phyloP scores from a whole-genome alignment of 2,888 invertebrate genomes.

The Tachina lurida region DNA sequence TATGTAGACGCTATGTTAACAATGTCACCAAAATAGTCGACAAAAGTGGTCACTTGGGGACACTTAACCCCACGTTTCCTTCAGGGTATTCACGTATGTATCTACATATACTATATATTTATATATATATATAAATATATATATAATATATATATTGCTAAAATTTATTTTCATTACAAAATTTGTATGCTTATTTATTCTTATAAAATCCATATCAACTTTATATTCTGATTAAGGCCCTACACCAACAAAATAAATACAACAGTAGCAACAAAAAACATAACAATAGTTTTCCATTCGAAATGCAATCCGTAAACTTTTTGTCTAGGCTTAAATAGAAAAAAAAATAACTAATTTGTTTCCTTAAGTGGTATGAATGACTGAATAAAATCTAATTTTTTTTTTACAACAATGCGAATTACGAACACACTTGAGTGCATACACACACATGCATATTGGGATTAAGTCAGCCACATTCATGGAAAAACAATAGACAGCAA shows the following conservation, averaged over 20 bases:
- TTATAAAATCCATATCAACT: constrained; percentile 34
- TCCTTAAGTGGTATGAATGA: constrained; percentile 31
- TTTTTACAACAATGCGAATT: constrained; percentile 30
- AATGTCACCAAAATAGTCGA: too few relatives aligned
- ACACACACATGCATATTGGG: neutral
- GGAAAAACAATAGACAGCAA: constrained; percentile 15
- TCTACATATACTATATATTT: too few relatives aligned
- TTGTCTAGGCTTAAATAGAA: neutral
- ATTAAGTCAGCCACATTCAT: constrained; percentile 11
- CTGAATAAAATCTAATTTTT: constrained; percentile 27
- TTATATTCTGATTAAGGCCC: constrained; percentile 48
- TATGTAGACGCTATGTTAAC: too few relatives aligned
- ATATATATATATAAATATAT: too few relatives aligned
- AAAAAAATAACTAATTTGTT: constrained; percentile 23
- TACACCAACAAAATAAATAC: constrained; percentile 1
- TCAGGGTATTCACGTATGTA: too few relatives aligned
- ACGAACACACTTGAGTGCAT: constrained; percentile 29
- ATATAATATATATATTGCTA: too few relatives aligned
- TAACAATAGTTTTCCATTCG: constrained; percentile 30
- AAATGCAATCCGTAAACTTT: constrained; percentile 21
- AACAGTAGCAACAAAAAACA: neutral
- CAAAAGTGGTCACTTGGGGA: too few relatives aligned
- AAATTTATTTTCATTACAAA: constrained; percentile 49
- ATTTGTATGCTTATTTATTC: constrained; percentile 36
- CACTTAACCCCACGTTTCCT: too few relatives aligned